phyloP scores from a whole-genome alignment of 1,140 invertebrate species.

The Leptinotarsa undecemlineata region DNA sequence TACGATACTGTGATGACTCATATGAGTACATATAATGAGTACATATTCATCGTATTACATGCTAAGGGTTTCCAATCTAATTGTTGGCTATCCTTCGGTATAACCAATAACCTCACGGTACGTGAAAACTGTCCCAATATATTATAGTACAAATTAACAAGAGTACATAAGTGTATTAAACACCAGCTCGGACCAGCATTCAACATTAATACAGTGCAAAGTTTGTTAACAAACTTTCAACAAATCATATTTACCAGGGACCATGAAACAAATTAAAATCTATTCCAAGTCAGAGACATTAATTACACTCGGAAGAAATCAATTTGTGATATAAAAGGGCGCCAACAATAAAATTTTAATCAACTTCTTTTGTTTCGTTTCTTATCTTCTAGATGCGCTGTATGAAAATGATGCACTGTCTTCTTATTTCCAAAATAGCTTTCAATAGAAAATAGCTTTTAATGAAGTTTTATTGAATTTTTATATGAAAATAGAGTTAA shows the following conservation, averaged over 20 bases:
- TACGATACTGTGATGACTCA: too few relatives aligned
- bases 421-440: too few relatives aligned
- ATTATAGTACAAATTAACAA: slow-evolving; percentile 2
- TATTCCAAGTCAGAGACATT: neutral
- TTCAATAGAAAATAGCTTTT: too few relatives aligned
- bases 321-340: neutral
- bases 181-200: neutral
- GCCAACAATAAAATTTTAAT: too few relatives aligned
- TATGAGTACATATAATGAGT: too few relatives aligned
- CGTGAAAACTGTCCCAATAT: neutral
- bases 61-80: neutral
- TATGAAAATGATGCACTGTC: too few relatives aligned
- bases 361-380: too few relatives aligned
- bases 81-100: neutral
- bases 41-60: too few relatives aligned
- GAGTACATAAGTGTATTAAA: slow-evolving; percentile 22
- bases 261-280: slow-evolving; percentile 2
- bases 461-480: too few relatives aligned
- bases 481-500: too few relatives aligned
- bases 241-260: slow-evolving; percentile 13
- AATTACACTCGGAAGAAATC: neutral
- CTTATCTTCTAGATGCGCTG: too few relatives aligned
- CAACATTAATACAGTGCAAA: slow-evolving; percentile 3
- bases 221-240: slow-evolving; percentile 16
- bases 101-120: neutral